A percentile compares a stretch with the other conserved stretches of the same genome.
Evolutionary conservation across 2,797 vertebrate species (phyloP).

Genomic region (Odontamblyopus lacepedii): DNA sequence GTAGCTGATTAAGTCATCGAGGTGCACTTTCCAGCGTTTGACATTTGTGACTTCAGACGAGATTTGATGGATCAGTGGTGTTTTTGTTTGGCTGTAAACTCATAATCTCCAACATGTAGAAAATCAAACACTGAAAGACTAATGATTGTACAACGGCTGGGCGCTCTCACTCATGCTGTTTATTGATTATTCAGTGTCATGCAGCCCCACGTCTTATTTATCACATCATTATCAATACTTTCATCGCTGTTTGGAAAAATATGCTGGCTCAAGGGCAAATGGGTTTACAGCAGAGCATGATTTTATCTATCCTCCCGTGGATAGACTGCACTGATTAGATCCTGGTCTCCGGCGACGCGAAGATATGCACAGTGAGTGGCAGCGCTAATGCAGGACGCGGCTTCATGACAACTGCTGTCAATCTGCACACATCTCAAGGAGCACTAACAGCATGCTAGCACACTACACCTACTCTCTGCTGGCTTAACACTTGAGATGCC

Average conservation of each 20-base stretch:
- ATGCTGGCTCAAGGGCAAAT: conserved; percentile 25
- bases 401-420: conserved; percentile 55
- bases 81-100: conserved; percentile 14
- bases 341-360: conserved; percentile 33
- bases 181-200: conserved; percentile 61
- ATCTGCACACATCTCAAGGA: conserved; percentile 39
- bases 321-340: conserved; percentile 43
- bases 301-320: conserved; percentile 22
- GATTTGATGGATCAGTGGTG: conserved; percentile 46
- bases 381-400: conserved; percentile 29
- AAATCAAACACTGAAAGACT: conserved; percentile 56
- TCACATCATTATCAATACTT: conserved; percentile 36
- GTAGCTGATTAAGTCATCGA: not conserved
- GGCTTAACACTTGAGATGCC: conserved; percentile 41
- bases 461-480: conserved; percentile 44
- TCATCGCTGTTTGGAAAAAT: conserved; percentile 23
- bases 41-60: conserved; percentile 23
- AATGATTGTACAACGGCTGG: conserved; percentile 55
- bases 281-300: conserved; percentile 34
- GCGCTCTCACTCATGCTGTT: conserved; percentile 38
- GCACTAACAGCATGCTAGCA: conserved; percentile 41
- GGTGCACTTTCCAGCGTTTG: conserved; percentile 34
- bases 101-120: conserved; percentile 35
- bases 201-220: conserved; percentile 41
- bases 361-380: conserved; percentile 38